phyloP scores from a whole-genome alignment of 35 echinoderm and acorn worm genomes.

The Stichopus chloronotus region DNA sequence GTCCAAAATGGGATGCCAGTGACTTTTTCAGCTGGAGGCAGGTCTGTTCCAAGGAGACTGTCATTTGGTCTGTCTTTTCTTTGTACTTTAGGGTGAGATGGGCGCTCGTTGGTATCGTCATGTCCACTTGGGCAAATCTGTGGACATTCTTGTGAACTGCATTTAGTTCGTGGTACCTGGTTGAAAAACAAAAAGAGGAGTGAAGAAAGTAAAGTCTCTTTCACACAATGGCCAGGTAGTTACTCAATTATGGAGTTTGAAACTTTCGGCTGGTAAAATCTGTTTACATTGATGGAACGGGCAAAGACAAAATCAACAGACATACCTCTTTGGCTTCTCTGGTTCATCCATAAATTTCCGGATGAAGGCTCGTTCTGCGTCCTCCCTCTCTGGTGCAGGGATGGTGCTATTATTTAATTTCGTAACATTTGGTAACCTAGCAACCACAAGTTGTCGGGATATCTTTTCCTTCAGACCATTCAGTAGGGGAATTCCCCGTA shows the following conservation, averaged over 20 bases:
- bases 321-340: conserved; percentile 46
- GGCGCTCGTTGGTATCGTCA: background rate
- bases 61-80: background rate
- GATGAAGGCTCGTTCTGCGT: conserved; percentile 36
- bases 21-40: conserved; percentile 15
- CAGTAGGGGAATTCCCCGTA: conserved; percentile 28
- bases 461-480: conserved; percentile 5
- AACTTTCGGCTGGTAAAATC: background rate
- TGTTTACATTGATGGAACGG: background rate
- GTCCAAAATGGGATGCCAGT: conserved; percentile 37
- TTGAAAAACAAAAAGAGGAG: background rate
- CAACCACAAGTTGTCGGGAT: conserved; percentile 31
- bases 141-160: conserved; percentile 50
- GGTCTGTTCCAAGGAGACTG: background rate
- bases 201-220: background rate
- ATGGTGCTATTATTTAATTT: conserved; percentile 43
- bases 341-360: conserved; percentile 27
- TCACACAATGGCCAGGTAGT: background rate
- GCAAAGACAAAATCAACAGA: background rate
- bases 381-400: conserved; percentile 27
- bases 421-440: conserved; percentile 1
- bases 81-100: background rate
- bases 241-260: background rate
- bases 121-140: conserved; percentile 12
- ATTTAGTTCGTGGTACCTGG: conserved; percentile 34